Evolutionary conservation across 1,140 invertebrate species (phyloP).

Genomic region (Hyles euphorbiae): DNA sequence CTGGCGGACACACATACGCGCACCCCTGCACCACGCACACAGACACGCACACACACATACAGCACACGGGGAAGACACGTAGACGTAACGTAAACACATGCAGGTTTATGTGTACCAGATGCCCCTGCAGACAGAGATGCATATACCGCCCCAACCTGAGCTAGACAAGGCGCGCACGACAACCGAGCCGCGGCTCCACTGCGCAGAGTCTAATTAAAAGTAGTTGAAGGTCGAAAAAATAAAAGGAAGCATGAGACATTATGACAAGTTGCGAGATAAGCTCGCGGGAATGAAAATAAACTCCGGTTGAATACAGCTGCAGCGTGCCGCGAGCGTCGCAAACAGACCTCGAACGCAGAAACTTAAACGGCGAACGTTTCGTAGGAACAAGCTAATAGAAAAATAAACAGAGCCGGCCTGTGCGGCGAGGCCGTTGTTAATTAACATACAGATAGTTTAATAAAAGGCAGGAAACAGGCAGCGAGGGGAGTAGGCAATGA

Average conservation of each 20-base stretch:
- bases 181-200: conserved; percentile 47
- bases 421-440: conserved; percentile 68
- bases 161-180: conserved; percentile 44
- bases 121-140: conserved; percentile 65
- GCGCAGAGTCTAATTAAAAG: conserved; percentile 65
- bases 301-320: conserved; percentile 34
- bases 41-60: conserved; percentile 20
- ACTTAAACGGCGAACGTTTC: conserved; percentile 54
- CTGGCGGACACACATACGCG: conserved; percentile 53
- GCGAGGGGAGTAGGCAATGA: conserved; percentile 70
- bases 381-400: conserved; percentile 55
- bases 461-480: conserved; percentile 71
- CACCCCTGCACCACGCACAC: conserved; percentile 44
- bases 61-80: conserved; percentile 25
- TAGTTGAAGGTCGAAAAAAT: conserved; percentile 66
- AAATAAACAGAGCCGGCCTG: conserved; percentile 56
- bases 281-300: conserved; percentile 18
- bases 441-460: conserved; percentile 75
- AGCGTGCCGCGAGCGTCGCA: conserved; percentile 19
- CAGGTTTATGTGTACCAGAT: conserved; percentile 74
- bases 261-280: conserved; percentile 20
- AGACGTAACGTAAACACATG: conserved; percentile 66
- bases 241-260: conserved; percentile 39
- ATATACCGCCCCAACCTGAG: conserved; percentile 36
- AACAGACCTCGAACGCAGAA: conserved; percentile 28